Conservation (phyloP, 2,113 vertebrate genomes). For the Hemiscyllium ocellatum region DNA sequence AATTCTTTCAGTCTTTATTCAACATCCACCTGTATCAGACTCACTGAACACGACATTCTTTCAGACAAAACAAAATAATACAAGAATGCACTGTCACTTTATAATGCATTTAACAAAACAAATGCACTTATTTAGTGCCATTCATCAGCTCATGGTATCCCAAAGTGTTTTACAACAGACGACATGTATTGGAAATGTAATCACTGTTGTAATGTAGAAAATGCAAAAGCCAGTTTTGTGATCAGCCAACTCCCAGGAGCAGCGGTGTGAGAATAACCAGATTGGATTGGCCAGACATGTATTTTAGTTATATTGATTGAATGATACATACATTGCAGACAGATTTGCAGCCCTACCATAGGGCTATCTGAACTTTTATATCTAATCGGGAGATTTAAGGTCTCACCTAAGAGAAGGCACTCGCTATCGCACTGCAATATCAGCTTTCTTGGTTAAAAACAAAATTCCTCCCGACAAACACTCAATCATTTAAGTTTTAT, state of each 20-base stretch:
- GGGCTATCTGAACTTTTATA: too few species aligned
- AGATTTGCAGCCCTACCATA: too few species aligned
- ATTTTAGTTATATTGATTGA: not conserved
- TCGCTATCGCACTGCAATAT: not conserved
- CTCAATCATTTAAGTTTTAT: not conserved
- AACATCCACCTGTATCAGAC: too few species aligned
- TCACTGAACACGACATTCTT: not conserved
- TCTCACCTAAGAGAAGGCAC: not conserved
- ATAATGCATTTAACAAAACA: not conserved
- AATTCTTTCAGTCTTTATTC: too few species aligned
- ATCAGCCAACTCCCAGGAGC: not conserved
- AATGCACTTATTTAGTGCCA: too few species aligned
- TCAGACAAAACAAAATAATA: not conserved
- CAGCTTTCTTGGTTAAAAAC: not conserved
- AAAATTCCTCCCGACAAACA: not conserved
- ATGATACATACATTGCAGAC: too few species aligned
- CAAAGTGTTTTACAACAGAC: too few species aligned
- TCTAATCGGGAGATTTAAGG: not conserved
- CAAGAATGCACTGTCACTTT: not conserved
- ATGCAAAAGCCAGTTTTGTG: too few species aligned
- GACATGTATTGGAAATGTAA: too few species aligned
- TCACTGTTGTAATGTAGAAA: too few species aligned
- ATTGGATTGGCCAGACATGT: not conserved
- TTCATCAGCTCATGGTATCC: not conserved
- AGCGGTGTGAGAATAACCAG: not conserved